Percentiles rank a stretch among this genome's conserved stretches.
phyloP scores from a whole-genome alignment of 2,888 invertebrate species.

The Tinea pellionella region DNA sequence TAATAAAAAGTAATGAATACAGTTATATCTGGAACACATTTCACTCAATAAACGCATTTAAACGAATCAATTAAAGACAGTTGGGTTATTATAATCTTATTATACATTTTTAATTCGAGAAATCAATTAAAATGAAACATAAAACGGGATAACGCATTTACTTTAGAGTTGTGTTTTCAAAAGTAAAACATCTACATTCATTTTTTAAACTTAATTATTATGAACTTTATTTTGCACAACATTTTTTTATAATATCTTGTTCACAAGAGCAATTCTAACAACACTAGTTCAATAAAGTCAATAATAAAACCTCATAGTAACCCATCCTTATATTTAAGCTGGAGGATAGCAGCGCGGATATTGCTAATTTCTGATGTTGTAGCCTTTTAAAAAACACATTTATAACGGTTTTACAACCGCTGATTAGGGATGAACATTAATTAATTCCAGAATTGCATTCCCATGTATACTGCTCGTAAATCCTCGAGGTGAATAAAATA shows the following conservation, averaged over 20 bases:
- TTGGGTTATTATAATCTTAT: neutral
- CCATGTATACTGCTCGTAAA: neutral
- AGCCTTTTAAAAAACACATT: neutral
- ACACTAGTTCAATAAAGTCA: neutral
- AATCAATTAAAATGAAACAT: constrained; percentile 1
- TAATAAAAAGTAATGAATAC: constrained; percentile 8
- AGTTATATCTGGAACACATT: constrained; percentile 7
- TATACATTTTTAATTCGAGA: constrained; percentile 1
- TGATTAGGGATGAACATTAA: neutral
- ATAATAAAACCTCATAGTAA: neutral
- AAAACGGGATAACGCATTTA: neutral
- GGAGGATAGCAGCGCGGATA: neutral
- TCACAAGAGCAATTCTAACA: neutral
- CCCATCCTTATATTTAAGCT: neutral
- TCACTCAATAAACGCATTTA: constrained; percentile 4
- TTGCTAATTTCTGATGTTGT: neutral
- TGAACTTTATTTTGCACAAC: no score
- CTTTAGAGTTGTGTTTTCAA: neutral
- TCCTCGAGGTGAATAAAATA: neutral
- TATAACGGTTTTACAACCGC: neutral
- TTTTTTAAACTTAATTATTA: neutral
- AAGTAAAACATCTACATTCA: neutral
- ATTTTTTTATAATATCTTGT: no score
- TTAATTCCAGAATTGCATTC: neutral
- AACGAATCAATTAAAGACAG: constrained; percentile 11